These are phyloP conservation scores for Rhagoletis pomonella DNA, from an alignment of 1,140 invertebrate genomes.

Conservation along the genomic window DNA sequence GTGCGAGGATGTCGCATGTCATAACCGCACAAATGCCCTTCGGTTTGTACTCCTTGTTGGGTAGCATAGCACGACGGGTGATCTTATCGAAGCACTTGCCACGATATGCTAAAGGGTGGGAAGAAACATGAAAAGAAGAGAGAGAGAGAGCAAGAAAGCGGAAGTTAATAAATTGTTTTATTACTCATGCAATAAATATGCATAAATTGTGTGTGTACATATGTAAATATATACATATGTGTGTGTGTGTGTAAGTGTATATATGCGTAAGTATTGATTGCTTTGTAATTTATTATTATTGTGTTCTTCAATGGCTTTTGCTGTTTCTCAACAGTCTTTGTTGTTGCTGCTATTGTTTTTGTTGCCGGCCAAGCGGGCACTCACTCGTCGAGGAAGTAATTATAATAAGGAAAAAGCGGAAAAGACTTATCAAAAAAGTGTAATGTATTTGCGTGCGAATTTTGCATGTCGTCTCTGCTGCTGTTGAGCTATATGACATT, in stretches of 20 bases:
- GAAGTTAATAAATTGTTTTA: constrained; percentile 67
- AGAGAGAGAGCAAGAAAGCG: constrained; percentile 60
- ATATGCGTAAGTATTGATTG: neutral
- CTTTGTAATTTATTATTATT: constrained; percentile 32
- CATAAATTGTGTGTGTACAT: neutral
- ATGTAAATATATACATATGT: constrained; percentile 2
- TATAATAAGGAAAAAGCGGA: neutral
- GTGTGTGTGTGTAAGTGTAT: neutral
- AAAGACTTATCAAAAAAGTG: neutral
- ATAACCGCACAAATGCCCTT: constrained; percentile 72
- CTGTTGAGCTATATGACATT: constrained; percentile 2
- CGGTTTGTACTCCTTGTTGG: constrained; percentile 72
- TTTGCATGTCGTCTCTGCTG: neutral
- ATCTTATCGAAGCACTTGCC: constrained; percentile 73
- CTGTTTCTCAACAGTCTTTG: neutral
- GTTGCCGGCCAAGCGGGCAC: neutral
- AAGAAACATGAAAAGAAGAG: constrained; percentile 32
- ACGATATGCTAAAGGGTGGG: constrained; percentile 64
- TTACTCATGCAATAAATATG: constrained; percentile 48
- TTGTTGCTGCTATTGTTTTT: constrained; percentile 20
- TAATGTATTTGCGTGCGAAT: constrained; percentile 25
- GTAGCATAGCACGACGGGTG: constrained; percentile 69
- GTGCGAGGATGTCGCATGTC: constrained; percentile 70
- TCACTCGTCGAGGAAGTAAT: constrained; percentile 42
- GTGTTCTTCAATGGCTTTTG: neutral